Conservation (phyloP, 2,113 vertebrate species). For the Cynocephalus volans region DNA sequence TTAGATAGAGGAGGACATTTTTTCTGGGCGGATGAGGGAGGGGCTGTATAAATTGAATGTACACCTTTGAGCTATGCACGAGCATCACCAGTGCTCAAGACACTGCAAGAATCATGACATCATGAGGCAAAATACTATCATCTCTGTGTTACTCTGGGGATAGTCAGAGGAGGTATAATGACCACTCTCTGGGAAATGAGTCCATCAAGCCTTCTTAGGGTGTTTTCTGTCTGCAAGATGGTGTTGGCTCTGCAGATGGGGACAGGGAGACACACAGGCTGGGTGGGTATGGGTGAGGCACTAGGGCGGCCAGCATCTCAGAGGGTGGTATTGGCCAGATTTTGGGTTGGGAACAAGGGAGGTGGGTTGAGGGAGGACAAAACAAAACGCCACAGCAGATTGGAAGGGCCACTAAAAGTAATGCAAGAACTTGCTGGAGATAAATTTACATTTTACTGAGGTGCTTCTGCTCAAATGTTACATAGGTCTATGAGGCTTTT, state of each 20-base stretch:
- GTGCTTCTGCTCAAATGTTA: neutral
- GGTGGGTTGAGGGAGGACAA: neutral
- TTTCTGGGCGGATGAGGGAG: neutral
- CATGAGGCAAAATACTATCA: neutral
- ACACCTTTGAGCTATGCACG: neutral
- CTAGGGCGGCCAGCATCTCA: neutral
- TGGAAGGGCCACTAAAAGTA: neutral
- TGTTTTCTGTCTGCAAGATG: neutral
- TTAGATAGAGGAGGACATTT: neutral
- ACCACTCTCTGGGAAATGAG: neutral
- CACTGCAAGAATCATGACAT: neutral
- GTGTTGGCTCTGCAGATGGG: neutral
- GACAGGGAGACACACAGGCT: neutral
- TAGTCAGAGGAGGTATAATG: neutral
- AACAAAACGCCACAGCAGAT: neutral
- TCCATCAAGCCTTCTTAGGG: neutral
- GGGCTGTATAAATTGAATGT: neutral
- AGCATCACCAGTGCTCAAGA: neutral
- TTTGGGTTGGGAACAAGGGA: neutral
- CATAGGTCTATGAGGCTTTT: neutral
- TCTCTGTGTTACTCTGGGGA: neutral
- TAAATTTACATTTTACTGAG: neutral
- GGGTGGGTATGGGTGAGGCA: neutral
- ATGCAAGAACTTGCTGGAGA: neutral
- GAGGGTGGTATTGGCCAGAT: neutral